Conservation (phyloP, 2,113 vertebrate genomes). For the Petroica traversi region DNA sequence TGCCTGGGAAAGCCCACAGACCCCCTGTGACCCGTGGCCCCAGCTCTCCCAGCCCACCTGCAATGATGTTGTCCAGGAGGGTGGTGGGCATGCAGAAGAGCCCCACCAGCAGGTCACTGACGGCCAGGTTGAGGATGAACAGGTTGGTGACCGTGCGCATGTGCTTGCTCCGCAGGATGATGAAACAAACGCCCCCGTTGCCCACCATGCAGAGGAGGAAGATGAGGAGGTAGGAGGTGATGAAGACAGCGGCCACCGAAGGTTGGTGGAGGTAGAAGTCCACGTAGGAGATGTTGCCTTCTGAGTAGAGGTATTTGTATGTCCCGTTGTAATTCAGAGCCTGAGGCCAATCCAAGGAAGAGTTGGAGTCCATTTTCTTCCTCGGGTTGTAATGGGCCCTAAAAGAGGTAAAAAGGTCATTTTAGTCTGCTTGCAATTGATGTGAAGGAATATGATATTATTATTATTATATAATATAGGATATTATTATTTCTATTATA, state of each 20-base stretch:
- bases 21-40: neutral
- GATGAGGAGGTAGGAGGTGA: slow-evolving; percentile 89
- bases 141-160: slow-evolving; percentile 92
- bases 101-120: slow-evolving; percentile 93
- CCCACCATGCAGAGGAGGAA: slow-evolving; percentile 93
- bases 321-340: neutral
- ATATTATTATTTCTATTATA: neutral
- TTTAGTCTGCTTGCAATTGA: neutral
- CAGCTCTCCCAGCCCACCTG: slow-evolving; percentile 74
- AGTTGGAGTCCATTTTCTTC: slow-evolving; percentile 67
- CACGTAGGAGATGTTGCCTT: slow-evolving; percentile 84
- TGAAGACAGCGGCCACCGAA: slow-evolving; percentile 84
- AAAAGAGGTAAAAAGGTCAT: neutral
- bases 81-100: slow-evolving; percentile 98
- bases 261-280: slow-evolving; percentile 89
- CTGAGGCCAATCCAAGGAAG: slow-evolving; percentile 13
- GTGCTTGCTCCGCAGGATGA: slow-evolving; percentile 82
- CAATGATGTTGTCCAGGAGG: slow-evolving; percentile 91
- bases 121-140: slow-evolving; percentile 91
- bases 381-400: slow-evolving; percentile 67
- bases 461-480: no score
- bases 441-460: neutral
- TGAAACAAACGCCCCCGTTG: slow-evolving; percentile 88
- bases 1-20: rapidly evolving
- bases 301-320: neutral